Evolutionary conservation across 2,113 vertebrate species (phyloP).

Genomic region (Notiomystis cincta): DNA sequence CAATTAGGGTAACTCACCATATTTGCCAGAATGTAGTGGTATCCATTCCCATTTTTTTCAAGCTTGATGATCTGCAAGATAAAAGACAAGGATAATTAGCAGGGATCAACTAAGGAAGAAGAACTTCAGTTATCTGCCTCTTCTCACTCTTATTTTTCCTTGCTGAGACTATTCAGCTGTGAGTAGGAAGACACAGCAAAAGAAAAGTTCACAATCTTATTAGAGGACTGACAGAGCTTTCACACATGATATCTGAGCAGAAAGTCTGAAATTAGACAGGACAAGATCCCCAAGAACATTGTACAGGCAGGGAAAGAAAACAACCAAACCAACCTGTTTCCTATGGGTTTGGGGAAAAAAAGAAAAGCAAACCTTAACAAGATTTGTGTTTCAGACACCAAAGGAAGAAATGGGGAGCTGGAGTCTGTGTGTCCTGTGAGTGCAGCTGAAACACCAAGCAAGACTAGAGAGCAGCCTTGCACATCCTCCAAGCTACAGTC

Average conservation of each 20-base stretch:
- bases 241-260: background rate
- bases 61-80: slow-evolving; percentile 86
- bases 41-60: slow-evolving; percentile 94
- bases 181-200: background rate
- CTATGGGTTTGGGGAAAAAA: background rate
- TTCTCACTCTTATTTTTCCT: background rate
- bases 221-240: background rate
- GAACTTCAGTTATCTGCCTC: background rate
- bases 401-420: background rate
- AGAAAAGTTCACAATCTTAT: background rate
- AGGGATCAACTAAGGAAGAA: background rate
- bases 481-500: background rate
- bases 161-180: background rate
- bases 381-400: background rate
- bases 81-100: slow-evolving; percentile 35
- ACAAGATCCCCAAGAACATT: background rate
- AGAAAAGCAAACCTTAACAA: background rate
- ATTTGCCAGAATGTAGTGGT: slow-evolving; percentile 98
- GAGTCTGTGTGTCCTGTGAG: background rate
- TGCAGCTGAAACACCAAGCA: background rate
- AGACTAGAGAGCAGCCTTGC: background rate
- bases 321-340: background rate
- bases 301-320: background rate
- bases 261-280: background rate
- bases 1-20: slow-evolving; percentile 80